Evolutionary conservation across 35 echinoderm and acorn worm genomes (phyloP).

Genomic region (Lytechinus pictus): DNA sequence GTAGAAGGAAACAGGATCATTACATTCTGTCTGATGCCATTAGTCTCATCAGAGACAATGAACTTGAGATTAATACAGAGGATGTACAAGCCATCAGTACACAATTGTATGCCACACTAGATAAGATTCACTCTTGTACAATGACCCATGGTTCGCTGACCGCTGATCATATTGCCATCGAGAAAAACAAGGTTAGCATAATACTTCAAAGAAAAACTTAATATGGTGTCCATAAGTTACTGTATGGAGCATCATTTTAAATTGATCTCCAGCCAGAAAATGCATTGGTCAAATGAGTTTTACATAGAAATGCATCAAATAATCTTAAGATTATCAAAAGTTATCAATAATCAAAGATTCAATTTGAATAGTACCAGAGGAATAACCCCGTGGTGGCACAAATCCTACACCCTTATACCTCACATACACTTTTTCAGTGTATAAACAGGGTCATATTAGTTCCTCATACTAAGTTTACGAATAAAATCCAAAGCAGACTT

Average conservation of each 20-base stretch:
- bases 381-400: too few species aligned
- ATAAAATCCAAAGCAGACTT: neutral
- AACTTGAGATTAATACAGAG: neutral
- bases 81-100: neutral
- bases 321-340: too few species aligned
- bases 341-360: too few species aligned
- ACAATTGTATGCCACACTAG: neutral
- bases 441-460: too few species aligned
- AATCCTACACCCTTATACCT: too few species aligned
- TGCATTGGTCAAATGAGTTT: too few species aligned
- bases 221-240: neutral
- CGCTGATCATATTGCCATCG: neutral
- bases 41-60: neutral
- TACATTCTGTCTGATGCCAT: neutral
- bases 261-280: too few species aligned
- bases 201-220: neutral
- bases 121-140: neutral
- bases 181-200: slow-evolving; percentile 7
- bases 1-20: neutral
- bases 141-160: slow-evolving; percentile 13
- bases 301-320: too few species aligned
- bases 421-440: too few species aligned
- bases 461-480: neutral
- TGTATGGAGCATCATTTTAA: too few species aligned
- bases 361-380: too few species aligned